Evolutionary conservation across 2,888 invertebrate genomes (phyloP), one percentile per base, ranked within the genome.

Genomic region (Pollenia amentaria): DNA sequence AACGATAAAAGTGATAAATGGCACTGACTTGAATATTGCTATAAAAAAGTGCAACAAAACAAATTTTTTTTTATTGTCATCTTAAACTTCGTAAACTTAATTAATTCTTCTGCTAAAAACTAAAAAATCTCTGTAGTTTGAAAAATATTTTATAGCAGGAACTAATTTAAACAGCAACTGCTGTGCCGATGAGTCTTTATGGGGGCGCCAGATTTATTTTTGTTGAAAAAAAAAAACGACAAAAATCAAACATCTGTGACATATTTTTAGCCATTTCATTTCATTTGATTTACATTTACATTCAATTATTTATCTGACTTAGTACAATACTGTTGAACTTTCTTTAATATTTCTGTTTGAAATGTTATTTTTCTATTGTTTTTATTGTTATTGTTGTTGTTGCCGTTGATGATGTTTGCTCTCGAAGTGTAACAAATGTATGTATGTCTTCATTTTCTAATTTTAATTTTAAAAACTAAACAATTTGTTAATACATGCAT

Each of bases 401-500:
- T 60, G 16, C 42, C 67, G 46, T 75, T 83, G 48, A 4, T 48
- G 69, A 53, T 78, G 42, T 62, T 60, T 69, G 42, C 18, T 80
- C 64, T 73, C 73, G 72, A 80, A 73, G 69, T 87, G 84, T 69
- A 72, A 77, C 77, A 87, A 87, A 87, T 87, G 83, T 76, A 87
- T 87, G 83, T 76, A 77, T 87, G 87, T 87, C 87, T 84, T 84
- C 76, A 87, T 87, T 83, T 84, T 84, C 87, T 81, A 84, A 87
- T 44, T 84, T 84, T 77, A 80, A 84, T 81, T 80, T 29, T 48
- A 21, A 73, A 84, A 81, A 81, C 80, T 84, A 84, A 84, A 80
- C 80, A 87, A 79, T 76, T 83, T 86, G 79, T 83, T 83, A 76
- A 83, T 53, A 64, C 64, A 70, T 46, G 48, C 16, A 72, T 53